Evolutionary conservation across 2,797 vertebrate genomes (phyloP).

Genomic region (Parauchenoglanis punctatus): DNA sequence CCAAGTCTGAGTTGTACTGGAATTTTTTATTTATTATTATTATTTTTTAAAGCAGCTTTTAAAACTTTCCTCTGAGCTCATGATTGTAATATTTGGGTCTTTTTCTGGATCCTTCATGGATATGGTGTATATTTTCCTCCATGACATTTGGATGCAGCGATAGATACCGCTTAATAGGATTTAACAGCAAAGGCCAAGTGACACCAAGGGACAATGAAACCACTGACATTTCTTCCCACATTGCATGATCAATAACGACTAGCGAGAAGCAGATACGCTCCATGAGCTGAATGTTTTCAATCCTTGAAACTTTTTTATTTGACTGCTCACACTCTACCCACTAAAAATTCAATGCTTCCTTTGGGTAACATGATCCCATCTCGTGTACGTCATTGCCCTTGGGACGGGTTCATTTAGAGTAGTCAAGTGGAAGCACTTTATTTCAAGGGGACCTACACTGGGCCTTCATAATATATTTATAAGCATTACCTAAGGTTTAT

Average conservation of each 20-base stretch:
- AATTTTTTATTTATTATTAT: neutral
- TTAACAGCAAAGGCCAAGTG: constrained; percentile 69
- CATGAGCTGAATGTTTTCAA: constrained; percentile 55
- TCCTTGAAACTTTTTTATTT: constrained; percentile 18
- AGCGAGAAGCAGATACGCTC: constrained; percentile 51
- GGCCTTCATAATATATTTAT: neutral
- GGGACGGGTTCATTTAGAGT: neutral
- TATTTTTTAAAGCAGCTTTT: neutral
- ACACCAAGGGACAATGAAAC: constrained; percentile 64
- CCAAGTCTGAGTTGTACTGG: neutral
- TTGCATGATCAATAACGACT: constrained; percentile 66
- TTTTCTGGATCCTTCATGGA: constrained; percentile 53
- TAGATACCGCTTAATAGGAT: constrained; percentile 61
- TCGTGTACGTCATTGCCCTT: neutral
- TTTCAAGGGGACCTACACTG: too few relatives aligned
- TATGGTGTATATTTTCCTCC: constrained; percentile 58
- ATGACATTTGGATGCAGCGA: constrained; percentile 70
- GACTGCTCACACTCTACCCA: constrained; percentile 16
- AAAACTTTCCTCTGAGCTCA: neutral
- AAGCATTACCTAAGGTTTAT: neutral
- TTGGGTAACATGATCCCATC: neutral
- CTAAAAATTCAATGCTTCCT: constrained; percentile 5
- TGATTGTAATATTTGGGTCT: neutral
- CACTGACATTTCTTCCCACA: constrained; percentile 64
- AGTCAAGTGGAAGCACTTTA: too few relatives aligned